phyloP scores from a whole-genome alignment of 2,888 invertebrate genomes.

The Cryptocephalus moraei region DNA sequence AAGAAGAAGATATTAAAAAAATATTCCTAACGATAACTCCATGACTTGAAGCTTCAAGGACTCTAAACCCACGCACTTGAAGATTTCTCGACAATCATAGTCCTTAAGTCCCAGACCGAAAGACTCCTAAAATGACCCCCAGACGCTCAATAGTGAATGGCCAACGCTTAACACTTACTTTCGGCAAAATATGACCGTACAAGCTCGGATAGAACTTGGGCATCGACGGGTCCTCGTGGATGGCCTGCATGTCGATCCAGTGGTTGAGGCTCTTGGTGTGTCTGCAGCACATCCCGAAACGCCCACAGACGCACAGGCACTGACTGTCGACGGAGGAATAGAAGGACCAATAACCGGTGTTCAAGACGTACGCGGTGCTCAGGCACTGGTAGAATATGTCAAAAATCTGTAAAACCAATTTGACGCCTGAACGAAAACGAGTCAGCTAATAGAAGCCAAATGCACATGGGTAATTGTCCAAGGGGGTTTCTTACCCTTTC shows the following conservation, averaged over 20 bases:
- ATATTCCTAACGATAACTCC: too few species aligned
- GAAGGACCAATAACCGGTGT: slow-evolving; percentile 25
- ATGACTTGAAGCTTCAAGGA: too few species aligned
- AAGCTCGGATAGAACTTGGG: slow-evolving; percentile 11
- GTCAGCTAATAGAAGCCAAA: too few species aligned
- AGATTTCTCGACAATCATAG: too few species aligned
- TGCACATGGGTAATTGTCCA: too few species aligned
- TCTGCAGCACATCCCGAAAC: slow-evolving; percentile 20
- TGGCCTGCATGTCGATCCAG: slow-evolving; percentile 16
- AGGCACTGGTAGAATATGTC: slow-evolving; percentile 22
- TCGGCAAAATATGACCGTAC: slow-evolving; percentile 9
- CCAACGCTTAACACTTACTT: slow-evolving; percentile 7
- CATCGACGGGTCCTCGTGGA: slow-evolving; percentile 7
- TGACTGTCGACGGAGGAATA: slow-evolving; percentile 16
- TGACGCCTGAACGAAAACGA: too few species aligned
- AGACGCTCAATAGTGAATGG: too few species aligned
- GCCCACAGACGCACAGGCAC: slow-evolving; percentile 20
- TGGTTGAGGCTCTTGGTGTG: slow-evolving; percentile 15
- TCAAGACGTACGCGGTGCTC: slow-evolving; percentile 21
- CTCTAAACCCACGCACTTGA: too few species aligned
- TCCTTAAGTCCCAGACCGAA: too few species aligned
- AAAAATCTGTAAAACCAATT: slow-evolving; percentile 17
- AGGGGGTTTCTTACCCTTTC: too few species aligned
- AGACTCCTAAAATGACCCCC: too few species aligned
- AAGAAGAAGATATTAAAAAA: too few species aligned